Percentiles rank a stretch among this genome's conserved stretches.
Conservation (phyloP, 2,888 invertebrate genomes). For the Lysandra coridon region DNA sequence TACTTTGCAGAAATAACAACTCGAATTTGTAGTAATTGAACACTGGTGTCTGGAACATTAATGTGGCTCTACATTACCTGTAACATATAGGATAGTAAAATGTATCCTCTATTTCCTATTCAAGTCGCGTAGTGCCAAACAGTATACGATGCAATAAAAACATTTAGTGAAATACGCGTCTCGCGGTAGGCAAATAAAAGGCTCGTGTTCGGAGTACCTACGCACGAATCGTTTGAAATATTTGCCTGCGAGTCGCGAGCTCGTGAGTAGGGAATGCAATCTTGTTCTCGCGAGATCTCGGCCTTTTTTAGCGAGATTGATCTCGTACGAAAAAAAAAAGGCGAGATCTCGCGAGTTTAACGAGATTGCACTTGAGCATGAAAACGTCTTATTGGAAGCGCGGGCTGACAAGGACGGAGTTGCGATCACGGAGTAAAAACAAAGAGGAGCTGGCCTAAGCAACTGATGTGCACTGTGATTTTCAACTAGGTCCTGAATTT, state of each 20-base stretch:
- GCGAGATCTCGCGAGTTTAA: no score
- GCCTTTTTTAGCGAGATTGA: no score
- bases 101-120: background rate
- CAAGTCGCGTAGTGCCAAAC: conserved; percentile 25
- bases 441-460: no score
- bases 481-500: no score
- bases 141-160: conserved; percentile 26
- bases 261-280: conserved; percentile 34
- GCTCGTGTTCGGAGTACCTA: conserved; percentile 39
- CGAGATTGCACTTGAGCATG: no score
- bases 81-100: background rate
- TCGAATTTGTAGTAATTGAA: background rate
- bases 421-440: no score
- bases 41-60: background rate
- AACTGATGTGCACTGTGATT: no score
- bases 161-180: conserved; percentile 32
- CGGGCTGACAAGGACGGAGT: no score
- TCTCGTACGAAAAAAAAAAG: no score
- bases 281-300: no score
- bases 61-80: background rate
- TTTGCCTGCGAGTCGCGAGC: conserved; percentile 36
- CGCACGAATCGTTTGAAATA: conserved; percentile 45
- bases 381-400: no score
- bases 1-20: background rate
- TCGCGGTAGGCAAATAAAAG: conserved; percentile 43